These are phyloP conservation scores for Watersipora subatra DNA, from an alignment of 1,140 invertebrate species.

Conservation along the genomic window DNA sequence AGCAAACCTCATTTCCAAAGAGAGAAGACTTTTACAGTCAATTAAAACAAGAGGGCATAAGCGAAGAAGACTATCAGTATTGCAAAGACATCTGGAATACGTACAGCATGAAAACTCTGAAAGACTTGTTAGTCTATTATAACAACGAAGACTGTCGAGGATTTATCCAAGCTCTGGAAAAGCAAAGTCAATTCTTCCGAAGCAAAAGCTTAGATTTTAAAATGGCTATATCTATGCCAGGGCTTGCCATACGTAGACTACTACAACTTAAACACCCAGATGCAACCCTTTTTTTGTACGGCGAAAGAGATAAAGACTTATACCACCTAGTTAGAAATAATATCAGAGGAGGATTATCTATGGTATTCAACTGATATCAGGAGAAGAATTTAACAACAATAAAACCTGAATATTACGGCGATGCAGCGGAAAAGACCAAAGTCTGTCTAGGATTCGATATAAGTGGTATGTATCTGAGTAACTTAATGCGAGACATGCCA, in stretches of 20 bases:
- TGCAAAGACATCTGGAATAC: conserved; percentile 13
- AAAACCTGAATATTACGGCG: background rate
- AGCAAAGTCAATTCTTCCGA: conserved; percentile 10
- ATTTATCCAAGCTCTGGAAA: conserved; percentile 13
- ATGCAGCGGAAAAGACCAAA: conserved; percentile 2
- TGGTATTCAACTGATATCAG: conserved; percentile 3
- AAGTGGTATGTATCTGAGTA: conserved; percentile 12
- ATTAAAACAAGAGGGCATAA: conserved; percentile 9
- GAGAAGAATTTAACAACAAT: background rate
- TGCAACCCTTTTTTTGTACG: background rate
- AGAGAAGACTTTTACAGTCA: conserved; percentile 10
- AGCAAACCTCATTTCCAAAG: conserved; percentile 6
- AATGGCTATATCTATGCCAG: conserved; percentile 11
- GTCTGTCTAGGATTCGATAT: conserved; percentile 12
- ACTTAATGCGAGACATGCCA: conserved; percentile 11
- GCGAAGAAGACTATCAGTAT: conserved; percentile 10
- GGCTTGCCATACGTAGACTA: conserved; percentile 10
- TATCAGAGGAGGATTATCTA: background rate
- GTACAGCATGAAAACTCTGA: conserved; percentile 10
- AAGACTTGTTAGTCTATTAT: conserved; percentile 16
- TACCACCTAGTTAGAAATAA: background rate
- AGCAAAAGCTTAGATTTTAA: conserved; percentile 14
- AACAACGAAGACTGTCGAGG: conserved; percentile 13
- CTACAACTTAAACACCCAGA: conserved; percentile 5
- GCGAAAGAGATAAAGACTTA: background rate